Conservation (phyloP, 37 sponge, comb jelly and placozoan genomes). For the Tethya wilhelma region DNA sequence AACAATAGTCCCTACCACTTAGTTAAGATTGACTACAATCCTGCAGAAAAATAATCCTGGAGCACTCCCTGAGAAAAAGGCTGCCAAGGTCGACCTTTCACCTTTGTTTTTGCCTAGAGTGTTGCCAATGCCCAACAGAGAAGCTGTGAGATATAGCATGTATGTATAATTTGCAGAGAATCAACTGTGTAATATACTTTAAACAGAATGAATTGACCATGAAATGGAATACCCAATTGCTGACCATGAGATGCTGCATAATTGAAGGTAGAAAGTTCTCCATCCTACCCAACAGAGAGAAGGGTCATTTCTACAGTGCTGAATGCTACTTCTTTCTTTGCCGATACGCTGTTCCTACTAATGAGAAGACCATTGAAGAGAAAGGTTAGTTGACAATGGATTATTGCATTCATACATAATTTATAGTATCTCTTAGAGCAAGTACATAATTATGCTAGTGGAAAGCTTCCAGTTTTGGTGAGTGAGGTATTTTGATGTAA, state of each 20-base stretch:
- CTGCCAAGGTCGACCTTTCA: conserved; percentile 86
- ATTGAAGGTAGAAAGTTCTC: conserved; percentile 89
- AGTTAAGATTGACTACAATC: neutral
- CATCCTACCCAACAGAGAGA: conserved; percentile 83
- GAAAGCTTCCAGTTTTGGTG: neutral
- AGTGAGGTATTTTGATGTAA: neutral
- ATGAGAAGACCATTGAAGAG: conserved; percentile 42
- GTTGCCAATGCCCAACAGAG: conserved; percentile 71
- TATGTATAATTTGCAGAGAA: neutral
- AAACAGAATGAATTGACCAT: conserved; percentile 30
- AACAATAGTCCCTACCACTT: neutral
- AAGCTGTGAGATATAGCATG: conserved; percentile 63
- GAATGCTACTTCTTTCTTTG: conserved; percentile 96
- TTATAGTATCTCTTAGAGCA: too few species aligned
- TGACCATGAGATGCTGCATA: conserved; percentile 84
- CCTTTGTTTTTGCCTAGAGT: conserved; percentile 79
- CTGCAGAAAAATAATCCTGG: conserved; percentile 38
- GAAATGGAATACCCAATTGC: conserved; percentile 36
- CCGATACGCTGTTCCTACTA: conserved; percentile 62
- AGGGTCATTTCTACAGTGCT: conserved; percentile 88
- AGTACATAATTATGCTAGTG: neutral
- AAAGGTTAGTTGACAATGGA: conserved; percentile 26
- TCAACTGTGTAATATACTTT: neutral
- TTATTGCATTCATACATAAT: too few species aligned
- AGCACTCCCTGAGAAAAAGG: conserved; percentile 39